Conservation (phyloP, 2,797 vertebrate species). For the Enoplosus armatus region DNA sequence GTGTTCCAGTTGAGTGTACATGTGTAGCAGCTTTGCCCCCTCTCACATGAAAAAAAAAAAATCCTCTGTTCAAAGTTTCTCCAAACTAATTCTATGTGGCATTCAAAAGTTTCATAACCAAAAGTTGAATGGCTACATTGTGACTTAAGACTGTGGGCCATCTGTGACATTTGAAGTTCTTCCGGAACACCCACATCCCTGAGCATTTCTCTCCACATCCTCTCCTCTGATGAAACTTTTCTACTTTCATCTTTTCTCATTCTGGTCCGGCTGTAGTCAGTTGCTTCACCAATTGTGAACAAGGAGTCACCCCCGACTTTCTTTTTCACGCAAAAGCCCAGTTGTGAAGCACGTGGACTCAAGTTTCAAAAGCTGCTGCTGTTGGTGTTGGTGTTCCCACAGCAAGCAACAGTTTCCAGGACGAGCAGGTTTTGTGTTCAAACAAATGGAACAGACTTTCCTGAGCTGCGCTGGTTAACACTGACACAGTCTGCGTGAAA, state of each 20-base stretch:
- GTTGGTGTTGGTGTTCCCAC: neutral
- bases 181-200: conserved; percentile 11
- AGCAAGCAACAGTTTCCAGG: conserved; percentile 3
- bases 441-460: neutral
- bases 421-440: conserved; percentile 17
- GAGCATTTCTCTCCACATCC: conserved; percentile 24
- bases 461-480: neutral
- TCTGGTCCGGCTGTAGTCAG: neutral
- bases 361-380: neutral
- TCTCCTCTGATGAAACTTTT: conserved; percentile 8
- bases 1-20: neutral
- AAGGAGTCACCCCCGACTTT: neutral
- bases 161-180: conserved; percentile 41
- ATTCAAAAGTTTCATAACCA: conserved; percentile 11
- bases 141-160: conserved; percentile 26
- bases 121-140: conserved; percentile 21
- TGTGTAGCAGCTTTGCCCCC: too few relatives aligned
- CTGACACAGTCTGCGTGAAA: neutral
- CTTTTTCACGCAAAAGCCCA: conserved; percentile 3
- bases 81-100: neutral
- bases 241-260: neutral
- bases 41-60: neutral
- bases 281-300: neutral
- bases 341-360: conserved; percentile 3
- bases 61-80: neutral